These are phyloP conservation scores for Takifugu rubripes DNA, from an alignment of 2,797 vertebrate genomes.

Conservation along the genomic window DNA sequence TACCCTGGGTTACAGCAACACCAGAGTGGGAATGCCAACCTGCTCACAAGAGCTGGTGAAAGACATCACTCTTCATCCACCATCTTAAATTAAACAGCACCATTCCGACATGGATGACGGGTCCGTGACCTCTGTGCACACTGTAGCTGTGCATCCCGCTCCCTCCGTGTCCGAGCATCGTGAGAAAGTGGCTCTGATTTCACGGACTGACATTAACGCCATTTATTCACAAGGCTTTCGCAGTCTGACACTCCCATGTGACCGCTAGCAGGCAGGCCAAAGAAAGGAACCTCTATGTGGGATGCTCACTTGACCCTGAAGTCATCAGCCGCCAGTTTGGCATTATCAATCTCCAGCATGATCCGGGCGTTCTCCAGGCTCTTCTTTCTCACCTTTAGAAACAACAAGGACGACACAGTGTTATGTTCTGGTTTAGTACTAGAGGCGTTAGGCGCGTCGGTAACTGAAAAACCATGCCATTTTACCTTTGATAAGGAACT, in stretches of 20 bases:
- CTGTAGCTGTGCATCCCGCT: conserved; percentile 5
- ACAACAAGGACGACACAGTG: no score
- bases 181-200: conserved; percentile 65
- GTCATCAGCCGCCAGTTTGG: conserved; percentile 81
- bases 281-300: conserved; percentile 38
- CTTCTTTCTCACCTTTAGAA: conserved; percentile 72
- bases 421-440: no score
- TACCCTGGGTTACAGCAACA: neutral
- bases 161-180: conserved; percentile 34
- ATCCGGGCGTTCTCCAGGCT: conserved; percentile 77
- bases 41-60: conserved; percentile 49
- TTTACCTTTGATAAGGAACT: no score
- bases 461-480: no score
- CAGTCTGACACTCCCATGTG: conserved; percentile 61
- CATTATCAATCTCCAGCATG: conserved; percentile 82
- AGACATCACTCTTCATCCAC: conserved; percentile 21
- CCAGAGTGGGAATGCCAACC: conserved; percentile 38
- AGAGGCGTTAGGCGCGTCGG: no score
- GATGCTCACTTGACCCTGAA: conserved; percentile 81
- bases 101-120: conserved; percentile 9
- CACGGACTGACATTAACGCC: conserved; percentile 58
- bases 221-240: conserved; percentile 61
- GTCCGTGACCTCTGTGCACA: conserved; percentile 23
- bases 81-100: conserved; percentile 20
- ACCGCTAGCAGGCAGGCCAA: conserved; percentile 54